Base-by-base conservation (phyloP, 1,140 invertebrate species). In the Drosophila sulfurigaster region DNA sequence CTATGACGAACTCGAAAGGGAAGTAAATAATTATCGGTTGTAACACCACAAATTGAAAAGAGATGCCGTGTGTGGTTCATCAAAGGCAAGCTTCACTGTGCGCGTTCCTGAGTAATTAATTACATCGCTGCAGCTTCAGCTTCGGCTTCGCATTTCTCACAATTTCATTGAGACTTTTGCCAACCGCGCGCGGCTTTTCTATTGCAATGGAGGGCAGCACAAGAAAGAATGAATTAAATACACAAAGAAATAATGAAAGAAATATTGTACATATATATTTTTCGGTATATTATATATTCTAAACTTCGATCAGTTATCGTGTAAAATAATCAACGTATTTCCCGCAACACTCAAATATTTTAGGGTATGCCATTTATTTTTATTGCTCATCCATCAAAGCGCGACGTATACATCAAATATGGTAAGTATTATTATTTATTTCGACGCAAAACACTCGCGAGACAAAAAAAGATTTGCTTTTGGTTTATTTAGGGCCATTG, bases 121-220 rank as follows among this genome's bases (percentile, higher is more conserved):
- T 75, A 71, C 51, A 20, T 51, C 20, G 54, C 60, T 75, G 65
- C 66, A 49, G 66, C 52, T 45, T 75, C 58, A 25, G 54, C 60
- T 75, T 71, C 66, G 57, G 66, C 52, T 51, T 75, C 58, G 32
- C 59, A 70, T 76, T 76, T 72, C 74, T 72, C 60, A 76, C 60
- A 71, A 56, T 72, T 76, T 72, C 60, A 76, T 60, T 76, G 62
- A 54, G 68, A 48, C 38, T 66, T 64, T 71, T 64, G 62, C 43
- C 15, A 20, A 48, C 25, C 25, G 28, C 38, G 43, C 60, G 16
- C 20, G 20, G 20, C 43, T 48, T 28, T 30, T 20, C 13, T 51
- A 20, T 70, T 62, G 16, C 3, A 15, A 11, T 1, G 48, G 71
- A 60, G 70, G 56, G 70, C 13, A 5, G 70, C 41, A 52, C 38